Evolutionary conservation across 1,140 invertebrate species (phyloP).

Genomic region (Papilio aristodemus): DNA sequence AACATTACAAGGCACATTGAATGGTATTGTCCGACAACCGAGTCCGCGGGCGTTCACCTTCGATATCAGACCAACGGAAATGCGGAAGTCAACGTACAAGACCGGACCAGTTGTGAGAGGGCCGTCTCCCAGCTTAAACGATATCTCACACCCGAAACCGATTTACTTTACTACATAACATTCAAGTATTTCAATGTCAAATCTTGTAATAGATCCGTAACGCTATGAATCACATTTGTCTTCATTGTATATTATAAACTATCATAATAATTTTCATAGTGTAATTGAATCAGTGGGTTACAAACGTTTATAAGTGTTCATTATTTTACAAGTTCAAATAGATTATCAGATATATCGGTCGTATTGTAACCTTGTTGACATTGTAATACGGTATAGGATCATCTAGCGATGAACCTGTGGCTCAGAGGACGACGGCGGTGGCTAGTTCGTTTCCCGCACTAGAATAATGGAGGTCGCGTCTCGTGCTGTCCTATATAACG

Average conservation of each 20-base stretch:
- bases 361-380: constrained; percentile 19
- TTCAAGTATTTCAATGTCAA: constrained; percentile 12
- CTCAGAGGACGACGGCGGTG: constrained; percentile 1
- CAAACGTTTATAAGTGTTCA: neutral
- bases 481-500: constrained; percentile 71
- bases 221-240: neutral
- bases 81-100: constrained; percentile 48
- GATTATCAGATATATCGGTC: neutral
- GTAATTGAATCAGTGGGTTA: neutral
- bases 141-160: neutral
- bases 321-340: neutral
- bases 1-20: constrained; percentile 46
- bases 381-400: constrained; percentile 2
- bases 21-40: constrained; percentile 56
- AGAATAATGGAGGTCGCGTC: constrained; percentile 59
- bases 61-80: constrained; percentile 48
- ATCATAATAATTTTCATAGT: neutral
- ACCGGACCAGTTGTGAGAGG: constrained; percentile 22
- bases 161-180: neutral
- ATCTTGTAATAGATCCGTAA: neutral
- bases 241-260: neutral
- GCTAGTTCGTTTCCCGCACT: constrained; percentile 49
- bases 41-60: constrained; percentile 66
- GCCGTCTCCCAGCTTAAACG: neutral
- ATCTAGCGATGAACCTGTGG: constrained; percentile 38